phyloP scores from a whole-genome alignment of 1,140 invertebrate genomes.

The Ridgeia piscesae region DNA sequence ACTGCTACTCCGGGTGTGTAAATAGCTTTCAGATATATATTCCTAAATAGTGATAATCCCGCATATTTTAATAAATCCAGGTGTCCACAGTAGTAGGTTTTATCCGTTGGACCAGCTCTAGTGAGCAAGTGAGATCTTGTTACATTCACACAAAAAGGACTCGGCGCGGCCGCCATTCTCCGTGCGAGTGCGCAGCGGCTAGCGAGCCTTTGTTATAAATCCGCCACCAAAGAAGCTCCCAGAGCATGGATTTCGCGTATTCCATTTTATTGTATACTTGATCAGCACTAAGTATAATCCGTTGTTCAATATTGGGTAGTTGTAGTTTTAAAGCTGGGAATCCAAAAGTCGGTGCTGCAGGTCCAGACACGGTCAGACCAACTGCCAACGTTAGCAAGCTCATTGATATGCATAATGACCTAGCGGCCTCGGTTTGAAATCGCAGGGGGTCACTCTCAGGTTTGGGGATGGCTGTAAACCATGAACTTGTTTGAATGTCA shows the following conservation, averaged over 20 bases:
- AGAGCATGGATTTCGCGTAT: not conserved
- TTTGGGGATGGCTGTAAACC: not conserved
- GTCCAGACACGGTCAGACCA: not conserved
- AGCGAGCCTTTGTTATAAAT: slow-evolving; percentile 5
- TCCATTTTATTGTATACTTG: not conserved
- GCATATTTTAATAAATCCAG: slow-evolving; percentile 2
- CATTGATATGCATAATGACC: not conserved
- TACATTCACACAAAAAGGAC: slow-evolving; percentile 5
- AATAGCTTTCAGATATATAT: not conserved
- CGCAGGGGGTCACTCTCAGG: not conserved
- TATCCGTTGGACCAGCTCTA: not conserved
- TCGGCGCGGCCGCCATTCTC: not conserved
- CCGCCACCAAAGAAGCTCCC: slow-evolving; percentile 2
- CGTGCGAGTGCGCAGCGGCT: not conserved
- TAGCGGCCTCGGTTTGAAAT: not conserved
- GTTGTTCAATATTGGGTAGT: not conserved
- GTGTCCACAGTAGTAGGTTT: slow-evolving; percentile 4
- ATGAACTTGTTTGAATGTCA: too few relatives aligned
- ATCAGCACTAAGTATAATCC: slow-evolving; percentile 5
- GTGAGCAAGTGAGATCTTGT: not conserved
- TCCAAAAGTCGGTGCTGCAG: not conserved
- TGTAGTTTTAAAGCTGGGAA: not conserved
- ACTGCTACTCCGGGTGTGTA: not conserved
- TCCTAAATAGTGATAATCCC: not conserved
- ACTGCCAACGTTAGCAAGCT: not conserved